These are phyloP conservation scores for Drosophila carrolli DNA, from an alignment of 1,140 invertebrate genomes.

Conservation along the genomic window DNA sequence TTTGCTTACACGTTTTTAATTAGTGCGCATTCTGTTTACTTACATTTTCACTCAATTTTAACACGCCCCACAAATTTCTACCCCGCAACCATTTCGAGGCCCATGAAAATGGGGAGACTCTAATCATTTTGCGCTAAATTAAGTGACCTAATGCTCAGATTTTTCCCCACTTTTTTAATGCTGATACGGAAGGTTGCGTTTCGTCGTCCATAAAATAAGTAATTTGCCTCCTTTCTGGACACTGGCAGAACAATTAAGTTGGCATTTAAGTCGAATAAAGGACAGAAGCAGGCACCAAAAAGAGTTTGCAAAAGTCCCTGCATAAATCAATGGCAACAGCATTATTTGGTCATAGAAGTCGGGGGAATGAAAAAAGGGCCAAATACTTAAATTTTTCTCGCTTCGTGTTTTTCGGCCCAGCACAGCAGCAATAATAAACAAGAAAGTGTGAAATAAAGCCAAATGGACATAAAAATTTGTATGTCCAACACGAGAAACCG, in stretches of 20 bases:
- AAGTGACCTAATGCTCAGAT: conserved; percentile 58
- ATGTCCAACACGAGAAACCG: conserved; percentile 43
- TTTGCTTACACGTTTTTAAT: conserved; percentile 39
- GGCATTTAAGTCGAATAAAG: conserved; percentile 70
- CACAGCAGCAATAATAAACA: conserved; percentile 75
- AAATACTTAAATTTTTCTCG: conserved; percentile 67
- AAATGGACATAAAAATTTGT: conserved; percentile 80
- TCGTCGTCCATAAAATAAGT: conserved; percentile 44
- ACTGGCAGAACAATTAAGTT: conserved; percentile 78
- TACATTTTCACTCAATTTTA: conserved; percentile 32
- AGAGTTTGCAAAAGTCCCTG: conserved; percentile 33
- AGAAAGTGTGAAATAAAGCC: conserved; percentile 82
- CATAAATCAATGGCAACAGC: conserved; percentile 82
- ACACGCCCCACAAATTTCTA: conserved; percentile 8
- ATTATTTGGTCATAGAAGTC: conserved; percentile 66
- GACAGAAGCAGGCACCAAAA: conserved; percentile 30
- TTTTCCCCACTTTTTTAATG: conserved; percentile 33
- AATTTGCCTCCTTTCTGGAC: conserved; percentile 67
- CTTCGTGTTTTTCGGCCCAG: conserved; percentile 31
- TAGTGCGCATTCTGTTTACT: conserved; percentile 21
- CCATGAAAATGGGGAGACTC: conserved; percentile 23
- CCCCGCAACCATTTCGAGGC: not conserved
- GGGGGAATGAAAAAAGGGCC: conserved; percentile 57
- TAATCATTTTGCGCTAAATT: conserved; percentile 74
- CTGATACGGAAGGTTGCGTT: conserved; percentile 34